These are phyloP conservation scores for Thalassaphorura encarpata DNA, from an alignment of 1,140 invertebrate genomes.

Conservation along the genomic window DNA sequence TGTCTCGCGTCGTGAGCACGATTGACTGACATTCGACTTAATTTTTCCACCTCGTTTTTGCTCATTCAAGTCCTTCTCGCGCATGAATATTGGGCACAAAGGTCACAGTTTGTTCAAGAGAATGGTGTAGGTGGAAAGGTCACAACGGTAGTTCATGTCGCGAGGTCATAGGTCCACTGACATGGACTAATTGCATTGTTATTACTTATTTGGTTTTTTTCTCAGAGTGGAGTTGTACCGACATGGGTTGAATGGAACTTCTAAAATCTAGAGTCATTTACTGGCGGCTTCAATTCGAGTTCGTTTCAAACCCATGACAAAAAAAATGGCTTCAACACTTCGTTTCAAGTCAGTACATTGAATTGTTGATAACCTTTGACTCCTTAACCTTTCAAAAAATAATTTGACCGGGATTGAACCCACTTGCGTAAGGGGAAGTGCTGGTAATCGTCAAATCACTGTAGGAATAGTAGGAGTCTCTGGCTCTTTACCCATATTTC, in stretches of 20 bases:
- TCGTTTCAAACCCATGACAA: slow-evolving; percentile 27
- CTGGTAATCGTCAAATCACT: slow-evolving; percentile 73
- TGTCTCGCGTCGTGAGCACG: slow-evolving; percentile 51
- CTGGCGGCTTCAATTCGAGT: slow-evolving; percentile 32
- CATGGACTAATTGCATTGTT: neutral
- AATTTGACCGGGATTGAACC: slow-evolving; percentile 88
- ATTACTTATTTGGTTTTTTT: slow-evolving; percentile 19
- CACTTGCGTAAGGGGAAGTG: slow-evolving; percentile 66
- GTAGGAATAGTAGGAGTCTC: slow-evolving; percentile 84
- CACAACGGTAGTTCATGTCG: slow-evolving; percentile 4
- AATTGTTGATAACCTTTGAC: neutral
- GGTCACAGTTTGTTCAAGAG: slow-evolving; percentile 21
- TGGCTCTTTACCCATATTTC: slow-evolving; percentile 64
- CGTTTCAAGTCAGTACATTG: neutral
- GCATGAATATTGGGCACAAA: slow-evolving; percentile 38
- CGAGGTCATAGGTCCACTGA: too few relatives aligned
- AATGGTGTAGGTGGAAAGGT: slow-evolving; percentile 16
- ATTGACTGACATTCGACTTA: slow-evolving; percentile 50
- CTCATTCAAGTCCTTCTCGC: slow-evolving; percentile 53
- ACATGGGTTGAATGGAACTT: slow-evolving; percentile 27
- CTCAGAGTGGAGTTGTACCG: slow-evolving; percentile 18
- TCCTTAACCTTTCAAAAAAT: slow-evolving; percentile 50
- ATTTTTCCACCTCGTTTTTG: slow-evolving; percentile 49
- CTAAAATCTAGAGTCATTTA: slow-evolving; percentile 33
- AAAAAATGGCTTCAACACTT: slow-evolving; percentile 19